Percentiles rank a stretch among this genome's conserved stretches.
Evolutionary conservation across 1,140 invertebrate species (phyloP).

Genomic region (Spodoptera frugiperda): DNA sequence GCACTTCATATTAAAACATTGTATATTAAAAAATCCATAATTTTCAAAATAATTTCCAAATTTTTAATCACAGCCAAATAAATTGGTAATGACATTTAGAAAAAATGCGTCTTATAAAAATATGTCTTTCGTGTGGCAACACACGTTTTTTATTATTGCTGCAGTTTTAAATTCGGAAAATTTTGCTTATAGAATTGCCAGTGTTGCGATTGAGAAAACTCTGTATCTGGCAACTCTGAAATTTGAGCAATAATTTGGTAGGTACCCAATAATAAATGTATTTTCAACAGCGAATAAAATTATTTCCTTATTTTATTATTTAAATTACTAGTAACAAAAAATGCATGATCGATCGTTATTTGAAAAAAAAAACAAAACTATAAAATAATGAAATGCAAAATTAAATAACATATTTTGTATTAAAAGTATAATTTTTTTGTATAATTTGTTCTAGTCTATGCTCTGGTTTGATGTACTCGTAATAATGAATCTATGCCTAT

Average conservation of each 20-base stretch:
- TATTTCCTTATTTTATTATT: too few species aligned
- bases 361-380: neutral
- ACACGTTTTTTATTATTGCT: slow-evolving; percentile 32
- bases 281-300: too few species aligned
- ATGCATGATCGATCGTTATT: neutral
- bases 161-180: neutral
- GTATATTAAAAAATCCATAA: slow-evolving; percentile 22
- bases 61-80: slow-evolving; percentile 33
- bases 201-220: neutral
- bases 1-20: neutral
- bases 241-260: too few species aligned
- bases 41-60: neutral
- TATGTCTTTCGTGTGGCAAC: neutral
- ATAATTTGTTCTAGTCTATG: slow-evolving; percentile 13
- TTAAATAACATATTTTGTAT: neutral
- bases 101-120: slow-evolving; percentile 22
- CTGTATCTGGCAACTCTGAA: too few species aligned
- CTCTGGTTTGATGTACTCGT: neutral
- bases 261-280: too few species aligned
- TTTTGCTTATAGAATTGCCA: neutral
- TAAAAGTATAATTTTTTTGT: neutral
- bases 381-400: slow-evolving; percentile 15
- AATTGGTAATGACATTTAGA: slow-evolving; percentile 22
- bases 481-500: slow-evolving; percentile 1
- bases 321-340: neutral